Evolutionary conservation across 2,113 vertebrate genomes (phyloP).

Genomic region (Grammomys dolichurus): DNA sequence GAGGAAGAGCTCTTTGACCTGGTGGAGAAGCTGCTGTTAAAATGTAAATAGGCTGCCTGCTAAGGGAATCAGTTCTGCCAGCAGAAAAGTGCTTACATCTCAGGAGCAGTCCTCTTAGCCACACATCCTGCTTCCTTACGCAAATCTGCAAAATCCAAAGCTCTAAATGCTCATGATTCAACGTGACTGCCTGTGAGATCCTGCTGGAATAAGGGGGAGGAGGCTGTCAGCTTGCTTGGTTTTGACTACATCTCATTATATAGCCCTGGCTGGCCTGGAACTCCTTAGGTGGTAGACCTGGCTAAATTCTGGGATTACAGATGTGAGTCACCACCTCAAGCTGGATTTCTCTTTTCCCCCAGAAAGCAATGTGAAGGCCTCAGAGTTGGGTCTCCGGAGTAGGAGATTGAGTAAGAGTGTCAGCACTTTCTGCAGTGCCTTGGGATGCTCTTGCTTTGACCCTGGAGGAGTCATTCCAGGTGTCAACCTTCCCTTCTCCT

Average conservation of each 20-base stretch:
- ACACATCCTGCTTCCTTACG: slow-evolving; percentile 34
- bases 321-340: neutral
- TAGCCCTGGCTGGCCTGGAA: neutral
- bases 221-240: neutral
- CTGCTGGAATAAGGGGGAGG: neutral
- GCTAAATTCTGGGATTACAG: neutral
- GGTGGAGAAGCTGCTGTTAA: slow-evolving; percentile 5
- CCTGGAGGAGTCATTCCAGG: neutral
- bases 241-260: neutral
- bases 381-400: neutral
- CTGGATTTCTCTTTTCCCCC: neutral
- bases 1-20: slow-evolving; percentile 58
- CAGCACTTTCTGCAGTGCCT: neutral
- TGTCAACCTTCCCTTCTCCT: slow-evolving; percentile 44
- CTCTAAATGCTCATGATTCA: slow-evolving; percentile 1
- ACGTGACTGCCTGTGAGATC: slow-evolving; percentile 34
- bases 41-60: slow-evolving; percentile 16
- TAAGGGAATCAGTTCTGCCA: slow-evolving; percentile 47
- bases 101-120: slow-evolving; percentile 34
- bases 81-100: slow-evolving; percentile 35
- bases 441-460: slow-evolving; percentile 32
- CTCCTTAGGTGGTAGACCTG: neutral
- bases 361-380: slow-evolving; percentile 20
- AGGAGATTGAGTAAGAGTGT: neutral
- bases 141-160: slow-evolving; percentile 61